Evolutionary conservation across 1,140 invertebrate genomes (phyloP).

Genomic region (Liolophura sinensis): DNA sequence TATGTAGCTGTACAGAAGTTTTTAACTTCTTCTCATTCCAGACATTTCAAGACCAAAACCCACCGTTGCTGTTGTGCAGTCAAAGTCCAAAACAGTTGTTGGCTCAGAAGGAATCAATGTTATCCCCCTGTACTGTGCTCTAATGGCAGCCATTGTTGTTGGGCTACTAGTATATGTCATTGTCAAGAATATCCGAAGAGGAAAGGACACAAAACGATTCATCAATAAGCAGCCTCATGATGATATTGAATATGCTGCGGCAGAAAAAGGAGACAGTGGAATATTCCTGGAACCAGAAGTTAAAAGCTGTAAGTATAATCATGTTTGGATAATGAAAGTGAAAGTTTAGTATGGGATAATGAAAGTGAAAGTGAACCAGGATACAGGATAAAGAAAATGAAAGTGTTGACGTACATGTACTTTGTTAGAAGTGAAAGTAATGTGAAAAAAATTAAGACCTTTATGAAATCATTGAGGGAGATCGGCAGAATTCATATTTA

Average conservation of each 20-base stretch:
- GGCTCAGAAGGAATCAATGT: conserved; percentile 27
- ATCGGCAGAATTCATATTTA: too few relatives aligned
- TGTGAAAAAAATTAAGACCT: not conserved
- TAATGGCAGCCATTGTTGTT: conserved; percentile 47
- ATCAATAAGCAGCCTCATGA: conserved; percentile 37
- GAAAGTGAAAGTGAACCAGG: not conserved
- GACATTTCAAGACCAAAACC: too few relatives aligned
- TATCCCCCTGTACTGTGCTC: conserved; percentile 52
- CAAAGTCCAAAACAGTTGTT: too few relatives aligned
- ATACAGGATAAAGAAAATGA: not conserved
- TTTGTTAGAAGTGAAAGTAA: too few relatives aligned
- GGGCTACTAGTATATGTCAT: conserved; percentile 50
- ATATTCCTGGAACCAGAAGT: conserved; percentile 34
- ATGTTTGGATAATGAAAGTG: not conserved
- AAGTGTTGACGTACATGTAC: not conserved
- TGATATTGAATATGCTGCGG: conserved; percentile 45
- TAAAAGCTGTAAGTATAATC: conserved; percentile 10
- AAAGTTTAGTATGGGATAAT: not conserved
- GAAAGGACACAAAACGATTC: conserved; percentile 34
- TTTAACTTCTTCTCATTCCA: too few relatives aligned
- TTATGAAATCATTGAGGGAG: not conserved
- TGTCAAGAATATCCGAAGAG: conserved; percentile 43
- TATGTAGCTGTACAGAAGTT: too few relatives aligned
- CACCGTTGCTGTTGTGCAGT: too few relatives aligned
- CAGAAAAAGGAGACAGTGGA: conserved; percentile 42